These are phyloP conservation scores for Phorcus lineatus DNA, from an alignment of 2,888 invertebrate genomes.

Conservation along the genomic window DNA sequence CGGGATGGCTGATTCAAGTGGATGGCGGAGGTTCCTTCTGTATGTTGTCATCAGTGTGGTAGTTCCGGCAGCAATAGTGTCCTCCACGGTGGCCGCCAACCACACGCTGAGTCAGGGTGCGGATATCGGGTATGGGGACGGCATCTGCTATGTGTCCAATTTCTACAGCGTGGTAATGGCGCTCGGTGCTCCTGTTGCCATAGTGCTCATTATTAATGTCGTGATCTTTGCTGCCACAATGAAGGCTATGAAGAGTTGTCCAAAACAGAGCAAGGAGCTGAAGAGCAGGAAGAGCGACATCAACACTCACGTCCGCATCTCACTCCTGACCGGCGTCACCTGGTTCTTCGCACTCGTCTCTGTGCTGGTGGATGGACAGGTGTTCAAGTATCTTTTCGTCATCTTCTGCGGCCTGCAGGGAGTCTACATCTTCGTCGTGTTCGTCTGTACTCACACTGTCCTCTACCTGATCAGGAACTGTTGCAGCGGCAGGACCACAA, in stretches of 20 bases:
- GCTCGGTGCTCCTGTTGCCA: constrained; percentile 35
- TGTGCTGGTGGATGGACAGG: neutral
- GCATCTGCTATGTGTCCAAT: constrained; percentile 35
- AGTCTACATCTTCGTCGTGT: constrained; percentile 6
- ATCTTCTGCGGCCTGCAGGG: constrained; percentile 6
- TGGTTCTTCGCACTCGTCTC: constrained; percentile 39
- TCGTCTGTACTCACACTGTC: neutral
- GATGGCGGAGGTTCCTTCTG: constrained; percentile 22
- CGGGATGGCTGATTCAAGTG: neutral
- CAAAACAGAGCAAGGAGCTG: constrained; percentile 21
- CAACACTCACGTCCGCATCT: constrained; percentile 41
- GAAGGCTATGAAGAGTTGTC: constrained; percentile 27
- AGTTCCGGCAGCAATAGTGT: constrained; percentile 4
- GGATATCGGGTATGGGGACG: constrained; percentile 32
- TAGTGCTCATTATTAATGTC: constrained; percentile 33
- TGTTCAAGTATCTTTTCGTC: neutral
- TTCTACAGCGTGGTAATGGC: constrained; percentile 26
- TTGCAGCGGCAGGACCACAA: neutral
- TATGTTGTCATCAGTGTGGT: constrained; percentile 36
- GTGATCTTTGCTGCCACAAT: constrained; percentile 40
- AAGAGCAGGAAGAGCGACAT: constrained; percentile 31
- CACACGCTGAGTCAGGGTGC: constrained; percentile 21
- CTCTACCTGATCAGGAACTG: neutral
- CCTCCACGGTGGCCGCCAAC: constrained; percentile 28
- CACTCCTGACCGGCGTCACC: constrained; percentile 44